Evolutionary conservation across 1,140 invertebrate species (phyloP).

Genomic region (Macrobrachium rosenbergii): DNA sequence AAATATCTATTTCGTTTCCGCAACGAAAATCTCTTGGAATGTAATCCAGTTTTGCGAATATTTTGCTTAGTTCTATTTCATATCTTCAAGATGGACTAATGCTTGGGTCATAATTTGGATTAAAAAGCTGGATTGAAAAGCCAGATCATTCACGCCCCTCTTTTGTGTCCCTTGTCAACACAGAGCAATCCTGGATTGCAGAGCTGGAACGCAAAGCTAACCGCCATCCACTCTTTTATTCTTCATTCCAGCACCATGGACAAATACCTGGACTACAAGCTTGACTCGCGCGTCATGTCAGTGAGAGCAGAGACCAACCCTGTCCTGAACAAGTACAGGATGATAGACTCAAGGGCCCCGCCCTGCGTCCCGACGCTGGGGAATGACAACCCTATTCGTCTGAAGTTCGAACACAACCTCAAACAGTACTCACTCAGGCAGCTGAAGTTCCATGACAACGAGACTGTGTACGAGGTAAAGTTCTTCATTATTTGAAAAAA

Average conservation of each 20-base stretch:
- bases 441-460: conserved; percentile 33
- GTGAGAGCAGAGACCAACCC: conserved; percentile 8
- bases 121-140: too few species aligned
- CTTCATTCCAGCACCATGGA: conserved; percentile 20
- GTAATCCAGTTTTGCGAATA: too few species aligned
- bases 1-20: too few species aligned
- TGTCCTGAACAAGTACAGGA: neutral
- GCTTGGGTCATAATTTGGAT: too few species aligned
- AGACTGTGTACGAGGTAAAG: conserved; percentile 21
- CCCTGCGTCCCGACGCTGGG: conserved; percentile 29
- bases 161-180: neutral
- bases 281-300: conserved; percentile 36
- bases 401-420: conserved; percentile 42
- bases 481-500: neutral
- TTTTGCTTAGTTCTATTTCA: too few species aligned
- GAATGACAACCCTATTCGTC: conserved; percentile 21
- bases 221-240: neutral
- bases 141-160: too few species aligned
- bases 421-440: neutral
- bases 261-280: neutral
- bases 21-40: too few species aligned
- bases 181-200: too few species aligned
- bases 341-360: conserved; percentile 6
- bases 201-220: neutral
- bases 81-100: too few species aligned